Conservation (phyloP, 2,797 vertebrate genomes). For the Muscicapa comitata region DNA sequence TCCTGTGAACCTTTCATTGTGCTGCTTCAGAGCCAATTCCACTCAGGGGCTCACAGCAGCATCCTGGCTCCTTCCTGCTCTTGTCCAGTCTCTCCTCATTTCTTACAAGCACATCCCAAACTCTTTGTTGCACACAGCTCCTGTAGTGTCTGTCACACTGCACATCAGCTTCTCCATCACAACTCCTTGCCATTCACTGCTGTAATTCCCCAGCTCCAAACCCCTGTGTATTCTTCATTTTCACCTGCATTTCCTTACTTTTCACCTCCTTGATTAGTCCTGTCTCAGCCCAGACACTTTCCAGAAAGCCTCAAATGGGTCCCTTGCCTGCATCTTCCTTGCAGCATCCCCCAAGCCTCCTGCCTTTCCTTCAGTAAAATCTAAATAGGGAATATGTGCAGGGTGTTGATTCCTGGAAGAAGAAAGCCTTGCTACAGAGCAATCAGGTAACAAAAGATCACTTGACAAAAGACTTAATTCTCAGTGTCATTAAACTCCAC, state of each 20-base stretch:
- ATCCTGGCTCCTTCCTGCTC: not conserved
- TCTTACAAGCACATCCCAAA: not conserved
- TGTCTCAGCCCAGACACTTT: not conserved
- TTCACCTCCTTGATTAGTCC: not conserved
- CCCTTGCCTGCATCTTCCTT: not conserved
- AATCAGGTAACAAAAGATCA: not conserved
- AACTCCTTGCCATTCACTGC: not conserved
- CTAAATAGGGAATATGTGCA: accelerated
- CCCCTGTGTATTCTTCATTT: not conserved
- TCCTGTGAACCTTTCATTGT: not conserved
- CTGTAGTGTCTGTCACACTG: accelerated
- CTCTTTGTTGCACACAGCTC: not conserved
- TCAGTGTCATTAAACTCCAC: not conserved
- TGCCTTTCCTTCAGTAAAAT: not conserved
- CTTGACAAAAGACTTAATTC: conserved; percentile 24
- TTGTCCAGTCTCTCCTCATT: not conserved
- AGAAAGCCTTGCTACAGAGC: not conserved
- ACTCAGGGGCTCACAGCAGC: not conserved
- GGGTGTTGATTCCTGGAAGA: not conserved
- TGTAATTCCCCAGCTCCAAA: not conserved
- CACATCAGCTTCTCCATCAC: not conserved
- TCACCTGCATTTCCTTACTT: not conserved
- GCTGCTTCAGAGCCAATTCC: not conserved
- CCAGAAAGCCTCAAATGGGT: not conserved
- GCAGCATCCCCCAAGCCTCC: not conserved